Conservation (phyloP, 1,140 invertebrate genomes). For the Xylocopa sonorina region DNA sequence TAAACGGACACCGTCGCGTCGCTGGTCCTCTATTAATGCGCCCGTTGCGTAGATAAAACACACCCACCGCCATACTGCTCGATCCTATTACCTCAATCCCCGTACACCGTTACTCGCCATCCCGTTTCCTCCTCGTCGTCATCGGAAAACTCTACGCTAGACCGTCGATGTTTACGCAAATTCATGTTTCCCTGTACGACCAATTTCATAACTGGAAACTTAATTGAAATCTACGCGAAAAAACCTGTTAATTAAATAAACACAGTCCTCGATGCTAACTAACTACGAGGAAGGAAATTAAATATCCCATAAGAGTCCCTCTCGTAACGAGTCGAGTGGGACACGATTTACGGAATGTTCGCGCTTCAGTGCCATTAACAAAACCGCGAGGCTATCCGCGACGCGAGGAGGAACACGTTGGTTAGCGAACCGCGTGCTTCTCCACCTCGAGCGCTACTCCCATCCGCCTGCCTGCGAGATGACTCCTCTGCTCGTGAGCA, state of each 20-base stretch:
- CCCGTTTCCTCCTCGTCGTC: neutral
- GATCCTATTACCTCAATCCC: slow-evolving; percentile 26
- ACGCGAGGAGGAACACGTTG: neutral
- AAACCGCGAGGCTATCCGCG: too few relatives aligned
- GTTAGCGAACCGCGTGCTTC: neutral
- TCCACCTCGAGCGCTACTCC: neutral
- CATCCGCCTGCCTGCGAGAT: slow-evolving; percentile 12
- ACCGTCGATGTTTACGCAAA: too few relatives aligned
- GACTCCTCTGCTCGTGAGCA: slow-evolving; percentile 44
- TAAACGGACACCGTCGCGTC: slow-evolving; percentile 24
- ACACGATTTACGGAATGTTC: too few relatives aligned
- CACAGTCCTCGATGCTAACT: too few relatives aligned
- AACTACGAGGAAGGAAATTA: too few relatives aligned
- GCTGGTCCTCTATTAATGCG: slow-evolving; percentile 28
- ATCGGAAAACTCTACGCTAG: neutral
- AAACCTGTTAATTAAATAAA: too few relatives aligned
- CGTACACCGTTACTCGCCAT: neutral
- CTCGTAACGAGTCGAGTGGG: too few relatives aligned
- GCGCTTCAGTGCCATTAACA: too few relatives aligned
- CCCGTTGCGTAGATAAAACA: slow-evolving; percentile 41
- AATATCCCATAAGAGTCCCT: too few relatives aligned
- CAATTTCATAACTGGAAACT: too few relatives aligned
- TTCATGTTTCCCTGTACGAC: too few relatives aligned
- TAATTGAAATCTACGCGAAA: too few relatives aligned
- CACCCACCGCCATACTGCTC: slow-evolving; percentile 12